Conservation (phyloP, 2,113 vertebrate genomes). For the Actenoides lindsayi region DNA sequence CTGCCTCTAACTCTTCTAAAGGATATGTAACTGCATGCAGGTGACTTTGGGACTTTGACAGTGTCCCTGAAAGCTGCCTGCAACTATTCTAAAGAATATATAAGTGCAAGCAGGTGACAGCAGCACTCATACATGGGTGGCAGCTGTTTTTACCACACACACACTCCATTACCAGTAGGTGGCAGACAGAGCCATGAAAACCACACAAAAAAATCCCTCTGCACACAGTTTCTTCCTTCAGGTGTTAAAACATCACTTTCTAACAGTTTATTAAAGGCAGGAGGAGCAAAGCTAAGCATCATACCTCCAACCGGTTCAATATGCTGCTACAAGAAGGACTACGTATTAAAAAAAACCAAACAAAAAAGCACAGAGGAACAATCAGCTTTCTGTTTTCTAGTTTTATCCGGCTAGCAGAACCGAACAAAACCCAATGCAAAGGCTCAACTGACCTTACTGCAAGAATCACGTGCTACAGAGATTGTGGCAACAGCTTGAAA, state of each 20-base stretch:
- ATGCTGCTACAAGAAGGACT: not conserved
- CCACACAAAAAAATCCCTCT: not conserved
- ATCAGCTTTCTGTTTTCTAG: not conserved
- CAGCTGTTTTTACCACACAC: not conserved
- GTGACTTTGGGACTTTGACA: not conserved
- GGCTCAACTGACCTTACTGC: not conserved
- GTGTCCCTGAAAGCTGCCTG: not conserved
- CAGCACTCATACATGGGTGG: fast-evolving
- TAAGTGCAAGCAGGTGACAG: fast-evolving
- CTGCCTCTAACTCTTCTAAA: not conserved
- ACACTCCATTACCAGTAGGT: constrained; percentile 47
- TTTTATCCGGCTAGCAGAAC: not conserved
- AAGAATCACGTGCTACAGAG: not conserved
- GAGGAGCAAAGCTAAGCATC: not conserved
- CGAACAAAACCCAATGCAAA: not conserved
- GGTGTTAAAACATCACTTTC: fast-evolving
- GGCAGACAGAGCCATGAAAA: constrained; percentile 46
- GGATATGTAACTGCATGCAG: fast-evolving
- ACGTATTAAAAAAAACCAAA: not conserved
- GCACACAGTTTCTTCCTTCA: not conserved
- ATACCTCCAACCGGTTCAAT: not conserved
- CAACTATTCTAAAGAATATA: fast-evolving
- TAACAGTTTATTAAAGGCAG: not conserved
- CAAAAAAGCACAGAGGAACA: not conserved
- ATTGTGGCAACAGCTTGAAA: not conserved